phyloP scores from a whole-genome alignment of 2,888 invertebrate genomes.

The Volucella zonaria region DNA sequence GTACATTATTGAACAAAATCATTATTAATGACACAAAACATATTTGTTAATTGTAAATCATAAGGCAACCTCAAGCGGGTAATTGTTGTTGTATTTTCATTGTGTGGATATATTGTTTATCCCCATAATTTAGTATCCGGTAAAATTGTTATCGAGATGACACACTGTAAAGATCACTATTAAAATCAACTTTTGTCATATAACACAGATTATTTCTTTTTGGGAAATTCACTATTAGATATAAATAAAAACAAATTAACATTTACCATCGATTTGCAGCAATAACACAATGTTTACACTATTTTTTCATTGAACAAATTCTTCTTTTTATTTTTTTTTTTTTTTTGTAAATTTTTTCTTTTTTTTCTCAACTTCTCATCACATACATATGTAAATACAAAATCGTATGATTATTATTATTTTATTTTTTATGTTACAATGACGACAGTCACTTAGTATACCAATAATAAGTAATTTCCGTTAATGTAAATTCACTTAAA shows the following conservation, averaged over 20 bases:
- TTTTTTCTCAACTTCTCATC: not conserved
- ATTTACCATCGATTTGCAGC: constrained; percentile 52
- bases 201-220: not conserved
- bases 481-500: constrained; percentile 50
- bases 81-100: constrained; percentile 3
- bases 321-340: constrained; percentile 5
- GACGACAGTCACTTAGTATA: constrained; percentile 34
- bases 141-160: constrained; percentile 29
- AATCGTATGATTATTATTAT: not conserved
- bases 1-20: not conserved
- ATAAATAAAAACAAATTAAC: constrained; percentile 12
- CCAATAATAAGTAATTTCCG: constrained; percentile 44
- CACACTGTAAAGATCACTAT: not conserved
- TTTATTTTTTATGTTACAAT: not conserved
- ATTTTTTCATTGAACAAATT: not conserved
- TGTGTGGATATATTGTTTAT: constrained; percentile 21
- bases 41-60: not conserved
- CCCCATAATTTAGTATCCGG: constrained; percentile 33
- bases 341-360: not conserved
- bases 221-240: constrained; percentile 10
- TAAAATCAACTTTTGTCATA: constrained; percentile 21
- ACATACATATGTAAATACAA: not conserved
- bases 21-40: not conserved
- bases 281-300: constrained; percentile 36
- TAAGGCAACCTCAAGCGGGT: constrained; percentile 5